Conservation (phyloP, 2,888 invertebrate genomes). For the Apotomis turbidana region DNA sequence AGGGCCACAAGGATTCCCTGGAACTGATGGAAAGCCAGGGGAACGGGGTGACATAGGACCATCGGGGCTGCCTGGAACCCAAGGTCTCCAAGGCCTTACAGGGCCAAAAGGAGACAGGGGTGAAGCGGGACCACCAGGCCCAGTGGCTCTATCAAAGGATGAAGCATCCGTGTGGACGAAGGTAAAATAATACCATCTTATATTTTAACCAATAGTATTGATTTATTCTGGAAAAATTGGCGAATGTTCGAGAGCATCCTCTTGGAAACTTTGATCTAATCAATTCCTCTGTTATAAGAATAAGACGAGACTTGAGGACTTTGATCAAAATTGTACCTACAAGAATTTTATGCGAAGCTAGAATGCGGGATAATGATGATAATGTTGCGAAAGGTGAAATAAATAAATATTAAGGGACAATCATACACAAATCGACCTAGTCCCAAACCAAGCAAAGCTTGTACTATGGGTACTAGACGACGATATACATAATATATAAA, state of each 20-base stretch:
- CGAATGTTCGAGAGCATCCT: background rate
- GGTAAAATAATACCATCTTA: conserved; percentile 51
- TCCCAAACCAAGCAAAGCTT: too few species aligned
- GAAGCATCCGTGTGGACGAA: conserved; percentile 85
- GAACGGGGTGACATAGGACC: conserved; percentile 88
- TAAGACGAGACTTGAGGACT: background rate
- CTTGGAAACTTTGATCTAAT: conserved; percentile 13
- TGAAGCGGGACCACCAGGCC: conserved; percentile 88
- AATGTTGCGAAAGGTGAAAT: background rate
- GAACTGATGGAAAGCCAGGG: conserved; percentile 86
- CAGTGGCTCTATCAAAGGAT: conserved; percentile 83
- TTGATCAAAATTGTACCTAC: background rate
- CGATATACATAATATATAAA: too few species aligned
- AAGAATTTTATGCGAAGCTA: background rate
- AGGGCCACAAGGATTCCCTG: conserved; percentile 87
- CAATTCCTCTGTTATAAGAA: background rate
- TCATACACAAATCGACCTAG: too few species aligned
- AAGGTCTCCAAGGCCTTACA: conserved; percentile 86
- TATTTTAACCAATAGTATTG: background rate
- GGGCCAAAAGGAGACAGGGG: conserved; percentile 89
- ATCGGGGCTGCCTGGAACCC: conserved; percentile 87
- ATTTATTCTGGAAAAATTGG: background rate
- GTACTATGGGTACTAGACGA: too few species aligned
- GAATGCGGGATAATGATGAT: too few species aligned
- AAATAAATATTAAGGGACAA: too few species aligned